A percentile compares a stretch with the other conserved stretches of the same genome.
phyloP scores from a whole-genome alignment of 2,113 vertebrate species.

The Madoqua kirkii region DNA sequence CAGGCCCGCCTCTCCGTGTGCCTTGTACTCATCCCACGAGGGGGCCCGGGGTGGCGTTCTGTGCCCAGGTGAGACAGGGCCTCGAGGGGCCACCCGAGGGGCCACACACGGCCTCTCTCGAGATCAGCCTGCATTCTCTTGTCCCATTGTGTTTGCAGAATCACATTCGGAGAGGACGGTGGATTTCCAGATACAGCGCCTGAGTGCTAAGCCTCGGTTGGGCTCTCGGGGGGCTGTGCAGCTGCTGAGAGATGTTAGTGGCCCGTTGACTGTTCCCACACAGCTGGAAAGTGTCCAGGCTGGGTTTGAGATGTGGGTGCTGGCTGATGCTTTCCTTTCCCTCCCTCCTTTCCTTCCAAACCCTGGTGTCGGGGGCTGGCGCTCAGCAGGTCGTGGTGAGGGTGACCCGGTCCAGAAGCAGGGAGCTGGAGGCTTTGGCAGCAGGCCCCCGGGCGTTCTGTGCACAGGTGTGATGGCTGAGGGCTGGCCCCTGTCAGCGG shows the following conservation, averaged over 20 bases:
- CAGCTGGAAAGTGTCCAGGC: neutral
- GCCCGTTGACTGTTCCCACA: neutral
- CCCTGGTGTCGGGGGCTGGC: neutral
- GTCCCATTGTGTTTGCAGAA: neutral
- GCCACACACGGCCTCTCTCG: accelerated
- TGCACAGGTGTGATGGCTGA: neutral
- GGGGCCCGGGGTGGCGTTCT: neutral
- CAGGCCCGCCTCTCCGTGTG: neutral
- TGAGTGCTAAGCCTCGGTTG: neutral
- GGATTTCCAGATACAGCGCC: neutral
- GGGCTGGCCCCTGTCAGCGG: neutral
- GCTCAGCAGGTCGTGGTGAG: neutral
- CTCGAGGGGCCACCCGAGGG: neutral
- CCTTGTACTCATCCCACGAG: neutral
- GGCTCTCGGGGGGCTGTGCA: accelerated
- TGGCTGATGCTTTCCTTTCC: neutral
- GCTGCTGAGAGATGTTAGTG: neutral
- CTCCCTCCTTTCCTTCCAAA: neutral
- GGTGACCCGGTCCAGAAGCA: neutral
- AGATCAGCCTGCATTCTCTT: neutral
- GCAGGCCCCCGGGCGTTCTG: too few relatives aligned
- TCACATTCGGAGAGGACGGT: neutral
- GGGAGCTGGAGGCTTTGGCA: neutral
- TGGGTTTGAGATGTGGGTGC: neutral
- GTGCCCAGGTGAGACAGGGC: neutral